A percentile compares a stretch with the other conserved stretches of the same genome.
Evolutionary conservation across 2,113 vertebrate species (phyloP).

Genomic region (Cynopterus brachyotis): DNA sequence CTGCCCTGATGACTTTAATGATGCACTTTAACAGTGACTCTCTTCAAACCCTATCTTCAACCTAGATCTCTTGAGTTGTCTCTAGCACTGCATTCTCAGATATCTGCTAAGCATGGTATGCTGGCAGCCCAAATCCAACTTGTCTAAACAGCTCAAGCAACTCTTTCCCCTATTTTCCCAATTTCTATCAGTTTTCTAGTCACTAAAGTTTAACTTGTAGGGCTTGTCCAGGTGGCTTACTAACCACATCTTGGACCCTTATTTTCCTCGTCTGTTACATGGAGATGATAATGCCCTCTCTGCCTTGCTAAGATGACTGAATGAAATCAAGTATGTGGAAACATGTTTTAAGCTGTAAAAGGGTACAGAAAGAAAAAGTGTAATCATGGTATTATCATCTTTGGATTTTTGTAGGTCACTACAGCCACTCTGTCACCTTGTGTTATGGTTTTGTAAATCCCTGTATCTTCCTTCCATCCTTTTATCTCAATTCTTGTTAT

Average conservation of each 20-base stretch:
- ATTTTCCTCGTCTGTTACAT: background rate
- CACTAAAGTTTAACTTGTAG: background rate
- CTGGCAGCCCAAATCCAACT: background rate
- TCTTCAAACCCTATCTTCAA: background rate
- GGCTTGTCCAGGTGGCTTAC: background rate
- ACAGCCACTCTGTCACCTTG: background rate
- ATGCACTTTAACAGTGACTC: background rate
- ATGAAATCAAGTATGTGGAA: background rate
- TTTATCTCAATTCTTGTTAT: background rate
- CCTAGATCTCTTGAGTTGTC: background rate
- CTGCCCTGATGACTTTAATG: background rate
- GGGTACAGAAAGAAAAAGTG: background rate
- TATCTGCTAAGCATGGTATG: background rate
- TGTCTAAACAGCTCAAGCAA: background rate
- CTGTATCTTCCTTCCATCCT: background rate
- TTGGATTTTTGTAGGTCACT: background rate
- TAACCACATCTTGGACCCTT: background rate
- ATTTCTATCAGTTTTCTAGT: background rate
- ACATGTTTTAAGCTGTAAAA: background rate
- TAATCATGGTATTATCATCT: background rate
- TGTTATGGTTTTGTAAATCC: background rate
- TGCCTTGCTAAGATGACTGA: background rate
- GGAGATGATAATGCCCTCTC: background rate
- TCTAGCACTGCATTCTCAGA: background rate
- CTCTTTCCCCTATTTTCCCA: background rate